Evolutionary conservation across 2,113 vertebrate genomes (phyloP).

Genomic region (Oryctolagus cuniculus): DNA sequence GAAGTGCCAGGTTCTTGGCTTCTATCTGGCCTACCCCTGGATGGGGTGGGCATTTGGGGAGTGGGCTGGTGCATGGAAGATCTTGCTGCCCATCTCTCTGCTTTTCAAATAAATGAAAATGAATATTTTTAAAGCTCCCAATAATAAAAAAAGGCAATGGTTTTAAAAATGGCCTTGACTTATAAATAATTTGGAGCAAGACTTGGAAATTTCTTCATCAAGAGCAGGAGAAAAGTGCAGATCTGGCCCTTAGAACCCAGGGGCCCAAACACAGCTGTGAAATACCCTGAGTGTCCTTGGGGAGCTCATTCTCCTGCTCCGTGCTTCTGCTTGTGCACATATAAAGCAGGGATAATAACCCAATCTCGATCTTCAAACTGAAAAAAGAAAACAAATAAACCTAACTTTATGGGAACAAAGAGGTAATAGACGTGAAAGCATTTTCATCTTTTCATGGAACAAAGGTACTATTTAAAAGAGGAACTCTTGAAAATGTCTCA

Average conservation of each 20-base stretch:
- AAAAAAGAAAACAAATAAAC: conserved; percentile 74
- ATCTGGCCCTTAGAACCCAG: background rate
- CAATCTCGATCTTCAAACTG: conserved; percentile 8
- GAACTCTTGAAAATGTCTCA: conserved; percentile 74
- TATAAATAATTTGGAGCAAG: background rate
- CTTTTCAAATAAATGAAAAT: too few species aligned
- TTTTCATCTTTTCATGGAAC: conserved; percentile 42
- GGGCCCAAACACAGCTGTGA: background rate
- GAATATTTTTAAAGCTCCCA: too few species aligned
- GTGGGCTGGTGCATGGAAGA: too few species aligned
- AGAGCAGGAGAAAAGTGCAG: background rate
- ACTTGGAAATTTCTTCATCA: background rate
- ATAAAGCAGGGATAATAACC: conserved; percentile 56
- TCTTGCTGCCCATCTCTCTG: too few species aligned
- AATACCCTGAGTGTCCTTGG: background rate
- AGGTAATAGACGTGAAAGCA: conserved; percentile 52
- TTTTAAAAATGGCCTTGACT: background rate
- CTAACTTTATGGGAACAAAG: conserved; percentile 66
- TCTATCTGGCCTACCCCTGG: too few species aligned
- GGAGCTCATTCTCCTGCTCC: background rate
- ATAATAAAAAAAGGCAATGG: too few species aligned
- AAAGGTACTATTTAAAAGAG: conserved; percentile 61
- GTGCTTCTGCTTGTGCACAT: background rate
- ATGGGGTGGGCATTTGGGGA: too few species aligned
- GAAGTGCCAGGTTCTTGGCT: too few species aligned